A percentile compares a stretch with the other conserved stretches of the same genome.
Evolutionary conservation across 1,140 invertebrate genomes (phyloP).

Genomic region (Ladona fulva): DNA sequence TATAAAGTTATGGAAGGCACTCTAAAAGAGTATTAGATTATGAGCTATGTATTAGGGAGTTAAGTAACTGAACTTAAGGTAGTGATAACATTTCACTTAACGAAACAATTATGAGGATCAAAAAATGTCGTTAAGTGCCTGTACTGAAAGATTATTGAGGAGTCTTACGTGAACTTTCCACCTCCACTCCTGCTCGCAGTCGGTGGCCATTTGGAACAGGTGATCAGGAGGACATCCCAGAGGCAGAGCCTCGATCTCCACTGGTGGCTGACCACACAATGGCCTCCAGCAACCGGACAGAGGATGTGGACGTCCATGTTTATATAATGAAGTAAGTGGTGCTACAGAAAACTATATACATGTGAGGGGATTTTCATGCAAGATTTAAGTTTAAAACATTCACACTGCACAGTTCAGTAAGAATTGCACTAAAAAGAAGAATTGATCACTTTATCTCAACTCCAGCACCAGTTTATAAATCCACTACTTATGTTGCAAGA

Average conservation of each 20-base stretch:
- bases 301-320: constrained; percentile 32
- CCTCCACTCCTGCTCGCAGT: constrained; percentile 25
- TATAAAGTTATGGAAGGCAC: too few relatives aligned
- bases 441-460: not conserved
- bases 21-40: too few relatives aligned
- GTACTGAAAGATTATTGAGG: not conserved
- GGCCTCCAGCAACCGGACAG: constrained; percentile 31
- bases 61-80: too few relatives aligned
- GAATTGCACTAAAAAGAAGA: not conserved
- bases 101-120: too few relatives aligned
- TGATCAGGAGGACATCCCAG: constrained; percentile 30
- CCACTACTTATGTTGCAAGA: not conserved
- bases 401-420: not conserved
- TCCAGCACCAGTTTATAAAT: too few relatives aligned
- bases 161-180: not conserved
- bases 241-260: constrained; percentile 28
- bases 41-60: too few relatives aligned
- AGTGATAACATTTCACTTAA: too few relatives aligned
- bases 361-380: not conserved
- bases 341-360: not conserved
- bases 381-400: not conserved
- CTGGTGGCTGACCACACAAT: constrained; percentile 30
- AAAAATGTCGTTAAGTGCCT: too few relatives aligned
- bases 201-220: constrained; percentile 38
- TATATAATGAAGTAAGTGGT: constrained; percentile 36